phyloP scores from a whole-genome alignment of 92 coral and sea anemone species.

The Phenganax stokvisi region DNA sequence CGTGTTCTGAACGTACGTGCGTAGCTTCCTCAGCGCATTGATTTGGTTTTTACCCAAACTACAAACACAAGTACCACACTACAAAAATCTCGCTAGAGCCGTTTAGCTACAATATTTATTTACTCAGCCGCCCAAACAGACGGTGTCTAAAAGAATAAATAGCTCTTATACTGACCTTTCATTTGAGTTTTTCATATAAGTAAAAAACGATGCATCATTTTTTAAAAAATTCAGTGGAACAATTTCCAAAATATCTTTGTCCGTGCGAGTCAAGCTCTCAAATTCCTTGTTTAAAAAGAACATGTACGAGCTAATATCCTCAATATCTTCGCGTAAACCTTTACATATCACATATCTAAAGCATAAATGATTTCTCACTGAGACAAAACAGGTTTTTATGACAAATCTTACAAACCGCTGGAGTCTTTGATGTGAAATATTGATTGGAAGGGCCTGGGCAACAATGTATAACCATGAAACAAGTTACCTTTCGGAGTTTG shows the following conservation, averaged over 20 bases:
- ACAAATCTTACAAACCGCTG: no score
- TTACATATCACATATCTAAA: constrained; percentile 80
- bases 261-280: constrained; percentile 51
- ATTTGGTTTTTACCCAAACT: constrained; percentile 78
- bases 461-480: not conserved
- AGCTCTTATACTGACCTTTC: constrained; percentile 52
- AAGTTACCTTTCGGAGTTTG: constrained; percentile 89
- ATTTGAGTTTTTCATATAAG: constrained; percentile 75
- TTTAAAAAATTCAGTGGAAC: constrained; percentile 70
- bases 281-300: constrained; percentile 76
- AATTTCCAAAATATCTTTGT: constrained; percentile 63
- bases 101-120: no score
- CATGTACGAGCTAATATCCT: constrained; percentile 69
- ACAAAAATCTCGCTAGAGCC: not conserved
- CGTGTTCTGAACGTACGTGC: constrained; percentile 83
- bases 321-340: constrained; percentile 55
- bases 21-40: constrained; percentile 70
- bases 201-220: constrained; percentile 58
- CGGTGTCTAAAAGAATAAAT: not conserved
- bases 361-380: not conserved
- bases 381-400: no score
- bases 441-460: not conserved
- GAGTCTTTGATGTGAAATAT: no score
- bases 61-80: not conserved
- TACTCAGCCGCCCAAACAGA: no score